Base-by-base conservation (phyloP, 2,888 invertebrate genomes). In the Syrphus vitripennis region DNA sequence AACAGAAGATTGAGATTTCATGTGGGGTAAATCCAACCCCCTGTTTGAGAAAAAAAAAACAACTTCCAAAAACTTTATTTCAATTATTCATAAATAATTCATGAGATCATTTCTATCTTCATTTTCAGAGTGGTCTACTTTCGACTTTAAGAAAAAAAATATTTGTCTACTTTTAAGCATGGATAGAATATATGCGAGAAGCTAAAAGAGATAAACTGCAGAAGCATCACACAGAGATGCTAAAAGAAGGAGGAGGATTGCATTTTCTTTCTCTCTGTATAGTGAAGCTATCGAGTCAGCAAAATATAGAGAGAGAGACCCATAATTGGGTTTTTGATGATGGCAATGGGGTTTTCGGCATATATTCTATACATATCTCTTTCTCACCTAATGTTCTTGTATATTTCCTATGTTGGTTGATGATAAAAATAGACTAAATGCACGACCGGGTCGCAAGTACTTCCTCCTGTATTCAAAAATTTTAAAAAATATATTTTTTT, bases 21-120 rank as follows among this genome's bases (percentile, higher is more conserved):
- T 21, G 3, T 3, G 21, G 34, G 24, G 1, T 26, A n/a, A 40
- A 5, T 5, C 1, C 24, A 10, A 53, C 40, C 69, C 45, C 40
- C 26, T 6, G 19, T 14, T 6, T 12, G 6, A 6, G 19, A 34
- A 57, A 63, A 79, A 75, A 34, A 12, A 31, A 65, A 61, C 61
- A 82, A 63, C 61, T 74, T 63, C 31, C 45, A 42, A 40, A 84
- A 86, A 63, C 63, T 63, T 86, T 77, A 86, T 86, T 81, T 86
- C 81, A 82, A 86, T 86, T 77, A 86, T 81, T 81, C 81, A 86
- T 86, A 72, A 86, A 86, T 86, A 82, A 81, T 86, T 86, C 86
- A 86, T 86, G 86, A 86, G 86, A 78, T 86, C 77, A 77, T 74
- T 82, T 82, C 77, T 78, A 61, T 77, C 72, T 78, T 76, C 67